These are phyloP conservation scores for Cloeon dipterum DNA, from an alignment of 2,888 invertebrate genomes.

Conservation along the genomic window DNA sequence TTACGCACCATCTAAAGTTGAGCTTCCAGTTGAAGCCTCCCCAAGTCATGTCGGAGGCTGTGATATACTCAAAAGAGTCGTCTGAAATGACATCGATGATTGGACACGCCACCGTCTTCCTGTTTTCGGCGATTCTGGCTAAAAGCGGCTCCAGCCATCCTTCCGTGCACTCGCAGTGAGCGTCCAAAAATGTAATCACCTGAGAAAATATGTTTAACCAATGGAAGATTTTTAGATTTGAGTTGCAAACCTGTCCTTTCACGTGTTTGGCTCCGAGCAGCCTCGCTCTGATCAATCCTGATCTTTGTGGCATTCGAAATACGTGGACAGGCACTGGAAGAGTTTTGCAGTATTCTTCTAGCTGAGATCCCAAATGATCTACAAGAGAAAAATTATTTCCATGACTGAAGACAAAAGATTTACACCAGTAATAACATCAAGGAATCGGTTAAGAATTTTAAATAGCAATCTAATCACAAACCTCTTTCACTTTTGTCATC, in stretches of 20 bases:
- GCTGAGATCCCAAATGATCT: constrained; percentile 70
- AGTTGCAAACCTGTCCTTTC: constrained; percentile 36
- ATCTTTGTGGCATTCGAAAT: constrained; percentile 73
- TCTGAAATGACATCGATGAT: constrained; percentile 98
- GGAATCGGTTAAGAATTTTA: no score
- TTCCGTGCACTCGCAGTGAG: constrained; percentile 94
- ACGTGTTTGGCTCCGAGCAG: constrained; percentile 84
- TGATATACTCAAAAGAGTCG: constrained; percentile 96
- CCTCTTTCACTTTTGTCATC: constrained; percentile 94
- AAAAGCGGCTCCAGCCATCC: constrained; percentile 97
- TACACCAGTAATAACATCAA: no score
- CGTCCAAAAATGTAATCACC: constrained; percentile 89
- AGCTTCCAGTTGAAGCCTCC: constrained; percentile 99
- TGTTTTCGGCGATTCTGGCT: constrained; percentile 74
- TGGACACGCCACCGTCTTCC: constrained; percentile 79
- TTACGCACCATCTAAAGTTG: constrained; percentile 95
- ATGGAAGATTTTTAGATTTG: neutral
- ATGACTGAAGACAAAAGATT: no score
- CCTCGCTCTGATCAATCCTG: constrained; percentile 87
- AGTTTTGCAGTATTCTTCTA: constrained; percentile 72
- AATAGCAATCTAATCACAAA: no score
- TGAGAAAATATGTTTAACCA: neutral
- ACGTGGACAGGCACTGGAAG: constrained; percentile 72
- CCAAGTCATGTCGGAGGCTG: constrained; percentile 98
- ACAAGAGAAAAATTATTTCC: no score